Conservation (phyloP, 2,888 invertebrate species). For the Synergus gifuensis region DNA sequence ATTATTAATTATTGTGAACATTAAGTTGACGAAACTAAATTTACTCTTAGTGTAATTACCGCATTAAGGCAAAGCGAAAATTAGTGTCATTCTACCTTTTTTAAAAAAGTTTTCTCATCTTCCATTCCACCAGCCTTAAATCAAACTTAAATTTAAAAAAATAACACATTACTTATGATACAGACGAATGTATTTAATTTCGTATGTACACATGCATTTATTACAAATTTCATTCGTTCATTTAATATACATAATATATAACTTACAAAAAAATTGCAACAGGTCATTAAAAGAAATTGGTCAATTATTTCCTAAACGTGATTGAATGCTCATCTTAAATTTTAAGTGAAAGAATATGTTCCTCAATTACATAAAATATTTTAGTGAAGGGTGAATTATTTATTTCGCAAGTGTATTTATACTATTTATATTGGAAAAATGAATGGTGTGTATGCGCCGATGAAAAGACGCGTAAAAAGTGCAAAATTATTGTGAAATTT, state of each 20-base stretch:
- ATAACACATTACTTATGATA: neutral
- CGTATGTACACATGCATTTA: conserved; percentile 27
- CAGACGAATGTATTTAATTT: neutral
- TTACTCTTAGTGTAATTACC: too few relatives aligned
- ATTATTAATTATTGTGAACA: too few relatives aligned
- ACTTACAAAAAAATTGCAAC: neutral
- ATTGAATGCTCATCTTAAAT: neutral
- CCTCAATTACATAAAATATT: too few relatives aligned
- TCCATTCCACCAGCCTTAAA: too few relatives aligned
- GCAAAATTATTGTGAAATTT: conserved; percentile 3
- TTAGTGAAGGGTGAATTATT: neutral
- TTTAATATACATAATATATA: conserved; percentile 17
- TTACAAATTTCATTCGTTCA: conserved; percentile 26
- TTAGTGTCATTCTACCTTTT: too few relatives aligned
- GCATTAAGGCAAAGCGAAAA: too few relatives aligned
- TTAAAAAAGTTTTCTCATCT: too few relatives aligned
- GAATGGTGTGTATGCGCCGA: conserved; percentile 20
- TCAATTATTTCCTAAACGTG: neutral
- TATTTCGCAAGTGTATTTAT: neutral
- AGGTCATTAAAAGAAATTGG: conserved; percentile 16
- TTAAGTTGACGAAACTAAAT: too few relatives aligned
- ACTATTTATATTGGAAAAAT: neutral
- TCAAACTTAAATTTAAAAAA: neutral
- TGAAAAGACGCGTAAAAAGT: conserved; percentile 32
- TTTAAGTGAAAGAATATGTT: neutral